Conservation (phyloP, 2,797 vertebrate species). For the Aythya fuligula region DNA sequence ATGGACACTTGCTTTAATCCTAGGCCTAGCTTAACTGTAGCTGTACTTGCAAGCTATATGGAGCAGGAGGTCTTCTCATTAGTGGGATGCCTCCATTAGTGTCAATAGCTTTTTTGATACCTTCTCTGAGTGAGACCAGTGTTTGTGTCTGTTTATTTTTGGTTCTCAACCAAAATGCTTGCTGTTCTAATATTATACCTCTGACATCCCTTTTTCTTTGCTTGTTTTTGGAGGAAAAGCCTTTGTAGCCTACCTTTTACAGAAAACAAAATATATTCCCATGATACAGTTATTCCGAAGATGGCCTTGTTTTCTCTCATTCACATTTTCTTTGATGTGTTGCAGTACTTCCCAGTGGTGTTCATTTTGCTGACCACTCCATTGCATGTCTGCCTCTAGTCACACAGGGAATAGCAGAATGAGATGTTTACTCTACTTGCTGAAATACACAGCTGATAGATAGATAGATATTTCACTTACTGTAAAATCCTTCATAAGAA, state of each 20-base stretch:
- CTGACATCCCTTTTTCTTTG: background rate
- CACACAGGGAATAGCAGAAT: background rate
- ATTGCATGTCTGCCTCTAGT: rapidly evolving
- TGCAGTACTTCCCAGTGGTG: background rate
- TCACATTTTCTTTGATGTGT: background rate
- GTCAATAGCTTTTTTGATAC: background rate
- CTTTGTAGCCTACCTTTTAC: background rate
- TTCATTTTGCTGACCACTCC: background rate
- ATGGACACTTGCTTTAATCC: background rate
- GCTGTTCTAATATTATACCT: background rate
- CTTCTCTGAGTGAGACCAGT: background rate
- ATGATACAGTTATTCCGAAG: background rate
- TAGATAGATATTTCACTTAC: background rate
- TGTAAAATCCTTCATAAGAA: background rate
- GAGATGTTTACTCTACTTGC: background rate
- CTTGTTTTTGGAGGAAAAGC: background rate
- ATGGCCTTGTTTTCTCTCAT: background rate
- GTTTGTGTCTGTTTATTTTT: background rate
- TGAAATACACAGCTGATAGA: background rate
- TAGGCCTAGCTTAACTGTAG: background rate
- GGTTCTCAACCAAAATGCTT: constrained; percentile 3
- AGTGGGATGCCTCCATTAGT: background rate
- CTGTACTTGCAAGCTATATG: background rate
- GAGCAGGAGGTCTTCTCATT: background rate
- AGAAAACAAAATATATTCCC: background rate